A percentile compares a stretch with the other conserved stretches of the same genome.
Conservation (phyloP, 2,797 vertebrate genomes). For the Glossophaga mutica region DNA sequence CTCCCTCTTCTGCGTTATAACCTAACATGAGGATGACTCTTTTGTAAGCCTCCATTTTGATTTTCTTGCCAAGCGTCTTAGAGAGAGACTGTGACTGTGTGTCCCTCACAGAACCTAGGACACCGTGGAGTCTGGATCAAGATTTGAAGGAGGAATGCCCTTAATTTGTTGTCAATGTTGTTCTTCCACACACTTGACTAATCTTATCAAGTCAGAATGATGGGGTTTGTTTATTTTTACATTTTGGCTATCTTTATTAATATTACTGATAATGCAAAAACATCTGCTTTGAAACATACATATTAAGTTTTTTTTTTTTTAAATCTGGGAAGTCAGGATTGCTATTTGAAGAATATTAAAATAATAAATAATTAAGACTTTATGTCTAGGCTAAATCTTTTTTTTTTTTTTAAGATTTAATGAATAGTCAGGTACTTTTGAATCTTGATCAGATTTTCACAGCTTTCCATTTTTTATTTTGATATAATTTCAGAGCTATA, state of each 20-base stretch:
- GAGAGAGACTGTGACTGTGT: neutral
- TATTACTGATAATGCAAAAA: neutral
- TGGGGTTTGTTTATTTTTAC: neutral
- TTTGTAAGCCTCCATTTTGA: neutral
- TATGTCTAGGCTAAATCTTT: neutral
- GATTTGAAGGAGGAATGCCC: neutral
- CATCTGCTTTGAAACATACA: neutral
- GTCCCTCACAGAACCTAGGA: neutral
- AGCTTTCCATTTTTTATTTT: constrained; percentile 10
- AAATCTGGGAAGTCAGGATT: neutral
- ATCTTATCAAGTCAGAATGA: neutral
- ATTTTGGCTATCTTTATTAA: neutral
- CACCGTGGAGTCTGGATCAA: neutral
- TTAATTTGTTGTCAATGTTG: neutral
- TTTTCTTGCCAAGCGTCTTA: neutral
- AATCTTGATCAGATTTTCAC: neutral
- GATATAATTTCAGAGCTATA: neutral
- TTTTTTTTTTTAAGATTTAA: neutral
- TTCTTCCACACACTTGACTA: neutral
- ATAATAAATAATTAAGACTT: neutral
- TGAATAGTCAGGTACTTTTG: neutral
- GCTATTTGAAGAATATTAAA: neutral
- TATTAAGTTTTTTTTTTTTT: neutral
- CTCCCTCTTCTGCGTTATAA: neutral
- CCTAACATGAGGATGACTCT: neutral